Conservation (phyloP, 2,113 vertebrate species). For the Chaenocephalus aceratus region DNA sequence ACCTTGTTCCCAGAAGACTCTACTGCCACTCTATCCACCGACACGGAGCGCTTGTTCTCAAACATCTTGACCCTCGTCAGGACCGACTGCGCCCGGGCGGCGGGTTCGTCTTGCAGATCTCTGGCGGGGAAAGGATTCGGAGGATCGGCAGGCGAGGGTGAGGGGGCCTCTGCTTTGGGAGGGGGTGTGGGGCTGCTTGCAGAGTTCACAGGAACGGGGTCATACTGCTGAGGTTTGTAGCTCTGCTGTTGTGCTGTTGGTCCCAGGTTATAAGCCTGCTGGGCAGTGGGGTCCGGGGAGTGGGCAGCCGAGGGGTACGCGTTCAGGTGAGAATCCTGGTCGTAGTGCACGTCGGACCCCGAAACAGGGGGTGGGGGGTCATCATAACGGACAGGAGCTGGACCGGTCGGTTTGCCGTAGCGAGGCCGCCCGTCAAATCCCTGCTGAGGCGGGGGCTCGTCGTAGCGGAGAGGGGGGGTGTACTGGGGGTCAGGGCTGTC, state of each 20-base stretch:
- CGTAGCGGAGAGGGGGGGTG: slow-evolving; percentile 89
- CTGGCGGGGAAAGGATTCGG: slow-evolving; percentile 84
- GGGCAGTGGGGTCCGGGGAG: slow-evolving; percentile 68
- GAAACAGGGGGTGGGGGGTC: slow-evolving; percentile 82
- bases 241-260: slow-evolving; percentile 86
- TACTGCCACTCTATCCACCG: slow-evolving; percentile 86
- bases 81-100: slow-evolving; percentile 91
- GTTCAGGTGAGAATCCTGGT: slow-evolving; percentile 73
- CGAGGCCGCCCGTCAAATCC: slow-evolving; percentile 88
- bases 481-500: slow-evolving; percentile 88
- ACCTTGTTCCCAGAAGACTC: slow-evolving; percentile 87
- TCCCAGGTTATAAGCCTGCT: slow-evolving; percentile 80
- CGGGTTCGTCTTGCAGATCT: slow-evolving; percentile 88
- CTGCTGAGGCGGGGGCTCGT: slow-evolving; percentile 84
- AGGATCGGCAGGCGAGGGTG: slow-evolving; percentile 67
- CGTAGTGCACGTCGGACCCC: slow-evolving; percentile 86
- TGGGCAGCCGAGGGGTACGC: slow-evolving; percentile 58
- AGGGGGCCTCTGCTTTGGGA: slow-evolving; percentile 85
- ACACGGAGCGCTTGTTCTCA: slow-evolving; percentile 94
- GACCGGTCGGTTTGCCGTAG: slow-evolving; percentile 86
- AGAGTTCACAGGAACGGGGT: slow-evolving; percentile 81
- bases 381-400: slow-evolving; percentile 85
- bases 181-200: slow-evolving; percentile 79
- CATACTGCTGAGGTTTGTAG: slow-evolving; percentile 85
- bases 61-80: slow-evolving; percentile 98